These are phyloP conservation scores for Sycobia sp. DNA, from an alignment of 1,140 invertebrate genomes.

Conservation along the genomic window DNA sequence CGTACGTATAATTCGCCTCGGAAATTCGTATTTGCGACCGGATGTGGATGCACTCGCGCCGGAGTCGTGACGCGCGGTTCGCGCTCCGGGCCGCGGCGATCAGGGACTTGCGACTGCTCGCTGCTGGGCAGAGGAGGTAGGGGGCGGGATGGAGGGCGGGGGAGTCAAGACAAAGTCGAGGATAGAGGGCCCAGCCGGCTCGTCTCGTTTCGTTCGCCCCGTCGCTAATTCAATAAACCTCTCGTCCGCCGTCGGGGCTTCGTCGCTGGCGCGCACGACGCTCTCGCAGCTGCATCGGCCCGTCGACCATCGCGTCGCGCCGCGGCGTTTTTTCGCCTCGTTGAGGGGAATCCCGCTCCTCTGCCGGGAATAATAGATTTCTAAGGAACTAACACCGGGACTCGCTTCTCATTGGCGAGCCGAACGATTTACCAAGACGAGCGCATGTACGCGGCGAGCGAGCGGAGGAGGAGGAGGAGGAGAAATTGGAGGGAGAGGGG, in stretches of 20 bases:
- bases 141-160: no score
- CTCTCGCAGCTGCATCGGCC: conserved; percentile 24
- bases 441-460: no score
- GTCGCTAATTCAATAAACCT: conserved; percentile 37
- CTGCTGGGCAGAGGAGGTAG: no score
- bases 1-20: conserved; percentile 20
- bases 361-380: conserved; percentile 32
- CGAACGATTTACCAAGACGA: no score
- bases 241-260: conserved; percentile 13
- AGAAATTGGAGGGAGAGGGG: no score
- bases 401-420: no score
- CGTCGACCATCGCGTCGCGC: neutral
- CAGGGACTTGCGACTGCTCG: conserved; percentile 24
- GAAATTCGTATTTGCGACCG: conserved; percentile 29
- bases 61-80: no score
- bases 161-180: no score
- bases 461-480: no score
- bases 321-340: conserved; percentile 17
- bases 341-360: conserved; percentile 6
- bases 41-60: conserved; percentile 18
- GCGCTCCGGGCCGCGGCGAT: no score
- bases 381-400: conserved; percentile 29
- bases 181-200: conserved; percentile 13
- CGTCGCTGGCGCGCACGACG: no score
- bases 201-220: conserved; percentile 19